Evolutionary conservation across 2,797 vertebrate species (phyloP).

Genomic region (Pseudotriccus pelzelni): DNA sequence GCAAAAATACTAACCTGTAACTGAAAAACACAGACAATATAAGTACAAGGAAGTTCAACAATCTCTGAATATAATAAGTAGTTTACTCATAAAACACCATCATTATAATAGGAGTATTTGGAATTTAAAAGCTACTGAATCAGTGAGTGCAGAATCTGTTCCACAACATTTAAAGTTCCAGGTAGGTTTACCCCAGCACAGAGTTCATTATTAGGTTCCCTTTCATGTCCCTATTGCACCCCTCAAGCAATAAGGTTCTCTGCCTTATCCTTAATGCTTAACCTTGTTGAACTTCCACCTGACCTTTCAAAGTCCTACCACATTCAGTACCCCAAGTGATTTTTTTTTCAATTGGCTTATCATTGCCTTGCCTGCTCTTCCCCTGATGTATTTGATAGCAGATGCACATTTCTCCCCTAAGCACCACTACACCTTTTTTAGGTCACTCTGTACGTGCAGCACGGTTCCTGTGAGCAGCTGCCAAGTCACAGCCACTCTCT

Average conservation of each 20-base stretch:
- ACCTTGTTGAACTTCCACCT: background rate
- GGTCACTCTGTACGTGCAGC: background rate
- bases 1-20: background rate
- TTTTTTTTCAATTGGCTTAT: background rate
- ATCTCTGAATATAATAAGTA: background rate
- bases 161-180: background rate
- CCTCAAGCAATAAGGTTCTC: background rate
- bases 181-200: background rate
- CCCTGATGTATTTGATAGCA: background rate
- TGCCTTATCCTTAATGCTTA: background rate
- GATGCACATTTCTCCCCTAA: background rate
- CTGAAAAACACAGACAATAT: background rate
- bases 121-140: background rate
- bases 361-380: background rate
- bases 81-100: background rate
- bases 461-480: background rate
- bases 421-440: background rate
- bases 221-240: background rate
- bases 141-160: background rate
- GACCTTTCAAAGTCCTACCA: background rate
- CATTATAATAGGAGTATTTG: background rate
- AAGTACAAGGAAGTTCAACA: background rate
- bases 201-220: background rate
- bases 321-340: background rate
- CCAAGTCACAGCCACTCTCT: background rate